Evolutionary conservation across 2,888 invertebrate genomes (phyloP), one percentile per base, ranked within the genome.

Genomic region (Hedychridium roseum): DNA sequence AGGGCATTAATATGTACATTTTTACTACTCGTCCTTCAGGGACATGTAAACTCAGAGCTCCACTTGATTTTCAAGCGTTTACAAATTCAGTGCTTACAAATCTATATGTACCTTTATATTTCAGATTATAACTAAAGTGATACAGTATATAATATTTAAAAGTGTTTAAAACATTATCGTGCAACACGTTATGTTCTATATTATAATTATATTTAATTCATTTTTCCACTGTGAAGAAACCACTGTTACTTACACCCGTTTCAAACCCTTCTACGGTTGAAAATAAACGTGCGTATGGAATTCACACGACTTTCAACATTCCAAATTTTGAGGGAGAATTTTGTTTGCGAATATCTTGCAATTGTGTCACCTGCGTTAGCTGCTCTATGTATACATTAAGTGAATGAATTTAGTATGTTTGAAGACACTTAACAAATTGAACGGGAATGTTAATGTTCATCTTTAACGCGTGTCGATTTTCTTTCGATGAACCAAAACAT

Each of bases 1-100:
- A 60, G 64, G 57, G 45, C 64, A 68, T 71, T 68, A 70, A 63
- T 75, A 76, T 76, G 60, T 77, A 75, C 74, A 71, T 57, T 64
- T 63, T 43, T 54, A 44, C 61, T 60, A 64, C 47, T 54, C 37
- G 45, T 53, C 34, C 43, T 48, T 39, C n/a, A n/a, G 46, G 47
- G 27, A 38, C 43, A 55, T 57, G 44, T 23, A 63, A 57, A 50
- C 30, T 12, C 15, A 28, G 16, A 14, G 37, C 35, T 14, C 20
- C n/a, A 14, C 18, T 9, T 27, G 18, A 45, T 56, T 39, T 28
- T 31, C 9, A 32, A 11, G 21, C 36, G 26, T 37, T 12, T 18
- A 37, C 27, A 12, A 41, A 45, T 30, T 21, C 20, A 49, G 30
- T 48, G 38, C 45, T 54, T 63, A 63, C 44, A 54, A 44, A 52